Base-by-base conservation (phyloP, 2,797 vertebrate species). In the Acipenser oxyrinchus region DNA sequence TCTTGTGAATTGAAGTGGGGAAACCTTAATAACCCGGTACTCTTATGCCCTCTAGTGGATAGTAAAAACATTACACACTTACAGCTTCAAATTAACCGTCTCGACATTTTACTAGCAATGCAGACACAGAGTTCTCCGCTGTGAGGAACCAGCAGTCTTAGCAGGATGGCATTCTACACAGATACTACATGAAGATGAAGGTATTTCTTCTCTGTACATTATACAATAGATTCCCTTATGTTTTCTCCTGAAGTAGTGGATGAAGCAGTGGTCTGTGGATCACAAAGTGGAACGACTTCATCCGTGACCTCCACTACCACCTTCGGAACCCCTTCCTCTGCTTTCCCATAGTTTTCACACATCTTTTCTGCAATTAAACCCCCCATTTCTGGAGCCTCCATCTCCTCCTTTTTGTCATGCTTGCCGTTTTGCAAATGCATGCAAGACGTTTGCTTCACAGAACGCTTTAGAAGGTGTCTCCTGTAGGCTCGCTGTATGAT, bases 401-500 rank as follows among this genome's bases (percentile, higher is more conserved):
- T 82, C 0, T 66, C 67, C 9, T 65, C 10, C 60, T 73, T 72
- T 10, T 73, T 6, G 0, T 81, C 71, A 65, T 77, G 78, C 0
- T 93, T 84, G 57, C 78, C 77, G 18, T 89, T 73, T 66, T 88
- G 78, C 63, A 88, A 83, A 67, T 87, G 87, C 81, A 97, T 78
- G 72, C 92, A 95, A 63, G 93, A 93, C 0, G 95, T 95, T 3
- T 96, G 93, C 66, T 88, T 91, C 67, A 95, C 59, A 0, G 91
- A 92, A 53, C 95, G 93, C 72, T 84, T 88, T 13, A 98, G 84
- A 1, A 99, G 86, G 69, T 93, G 91, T 55, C 76, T 79, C 58
- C 96, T 89, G 82, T 94, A 99, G 6, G 92, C 92, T 71, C 85
- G 85, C 80, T 99, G 96, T 81, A 99, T 92, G 72, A 92, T 84